phyloP scores from a whole-genome alignment of 2,797 vertebrate species.

The Echiichthys vipera region DNA sequence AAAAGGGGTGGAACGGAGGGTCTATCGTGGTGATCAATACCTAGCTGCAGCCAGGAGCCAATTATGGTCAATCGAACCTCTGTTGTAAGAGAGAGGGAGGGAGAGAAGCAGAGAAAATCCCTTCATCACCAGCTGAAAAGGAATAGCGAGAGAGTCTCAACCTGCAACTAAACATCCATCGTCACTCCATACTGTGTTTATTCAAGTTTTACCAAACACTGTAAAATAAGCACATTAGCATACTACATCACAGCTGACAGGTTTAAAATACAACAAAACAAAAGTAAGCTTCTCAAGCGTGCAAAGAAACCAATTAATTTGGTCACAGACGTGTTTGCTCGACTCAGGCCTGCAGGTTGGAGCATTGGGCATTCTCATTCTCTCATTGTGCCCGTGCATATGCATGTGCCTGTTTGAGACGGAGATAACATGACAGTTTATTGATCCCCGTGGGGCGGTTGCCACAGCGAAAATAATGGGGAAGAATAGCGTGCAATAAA shows the following conservation, averaged over 20 bases:
- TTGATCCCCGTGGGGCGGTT: conserved; percentile 45
- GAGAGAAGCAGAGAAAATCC: conserved; percentile 46
- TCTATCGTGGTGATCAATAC: conserved; percentile 71
- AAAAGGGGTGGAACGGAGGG: conserved; percentile 30
- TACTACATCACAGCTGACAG: conserved; percentile 71
- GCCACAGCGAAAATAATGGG: conserved; percentile 29
- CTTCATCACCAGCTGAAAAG: conserved; percentile 55
- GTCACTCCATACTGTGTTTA: conserved; percentile 49
- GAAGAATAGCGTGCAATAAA: conserved; percentile 43
- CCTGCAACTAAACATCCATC: conserved; percentile 65
- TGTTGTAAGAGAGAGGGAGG: conserved; percentile 21
- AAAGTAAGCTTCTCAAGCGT: conserved; percentile 35
- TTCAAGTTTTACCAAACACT: conserved; percentile 64
- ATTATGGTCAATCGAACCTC: conserved; percentile 69
- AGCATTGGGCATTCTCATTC: conserved; percentile 20
- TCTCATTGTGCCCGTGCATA: conserved; percentile 22
- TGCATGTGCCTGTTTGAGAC: conserved; percentile 15
- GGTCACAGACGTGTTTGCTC: neutral
- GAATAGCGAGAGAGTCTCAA: conserved; percentile 36
- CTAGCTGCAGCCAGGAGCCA: conserved; percentile 65
- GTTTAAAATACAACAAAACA: conserved; percentile 28
- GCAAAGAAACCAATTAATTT: conserved; percentile 38
- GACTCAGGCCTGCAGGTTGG: conserved; percentile 33
- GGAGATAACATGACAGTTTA: conserved; percentile 38
- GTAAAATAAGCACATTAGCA: conserved; percentile 71